Base-by-base conservation (phyloP, 2,888 invertebrate species). In the Myopa testacea region DNA sequence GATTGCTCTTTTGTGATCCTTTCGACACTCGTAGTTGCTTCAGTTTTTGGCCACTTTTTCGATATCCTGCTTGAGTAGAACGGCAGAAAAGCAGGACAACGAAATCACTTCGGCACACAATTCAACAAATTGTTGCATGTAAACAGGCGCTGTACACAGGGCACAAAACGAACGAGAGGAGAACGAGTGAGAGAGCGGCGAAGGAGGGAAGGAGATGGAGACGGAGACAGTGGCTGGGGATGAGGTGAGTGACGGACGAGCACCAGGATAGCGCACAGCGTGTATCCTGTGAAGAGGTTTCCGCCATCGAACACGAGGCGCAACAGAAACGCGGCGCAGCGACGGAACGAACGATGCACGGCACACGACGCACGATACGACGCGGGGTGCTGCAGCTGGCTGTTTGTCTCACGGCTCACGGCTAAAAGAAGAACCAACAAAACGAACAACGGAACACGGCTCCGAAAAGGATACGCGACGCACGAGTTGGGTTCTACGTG, bases 111-210 rank as follows among this genome's bases (percentile, higher is more conserved):
- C 67, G 77, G 78, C 78, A 76, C 81, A 84, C 83, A 82, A 84
- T 84, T 85, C 85, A 85, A 85, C 85, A 85, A 85, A 82, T 85
- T 85, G 85, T 85, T 85, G 85, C 85, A 85, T 84, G 82, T 85
- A 81, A 34, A 77, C 67, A 68, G 14, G 16, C n/a, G n/a, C n/a
- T 84, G 82, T 85, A 81, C 34, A 77, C 67, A 68, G 14, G 16
- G 12, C 73, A 16, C 68, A 19, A 71, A 38, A 71, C 40, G 3
- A 26, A 34, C 19, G 65, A 75, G n/a, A 75, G 10, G 50, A 67
- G 65, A 40, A 40, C 55, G 8, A n/a, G 14, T 4, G 26, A 37
- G 37, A n/a, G 34, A 37, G 34, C 52, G 16, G n/a, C 8, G 37
- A 58, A 16, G n/a, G 55, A 34, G 12, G 45, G 10, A n/a, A n/a